A percentile compares a stretch with the other conserved stretches of the same genome.
These are phyloP conservation scores for Tribolium castaneum DNA, from an alignment of 1,140 invertebrate genomes.

Conservation along the genomic window DNA sequence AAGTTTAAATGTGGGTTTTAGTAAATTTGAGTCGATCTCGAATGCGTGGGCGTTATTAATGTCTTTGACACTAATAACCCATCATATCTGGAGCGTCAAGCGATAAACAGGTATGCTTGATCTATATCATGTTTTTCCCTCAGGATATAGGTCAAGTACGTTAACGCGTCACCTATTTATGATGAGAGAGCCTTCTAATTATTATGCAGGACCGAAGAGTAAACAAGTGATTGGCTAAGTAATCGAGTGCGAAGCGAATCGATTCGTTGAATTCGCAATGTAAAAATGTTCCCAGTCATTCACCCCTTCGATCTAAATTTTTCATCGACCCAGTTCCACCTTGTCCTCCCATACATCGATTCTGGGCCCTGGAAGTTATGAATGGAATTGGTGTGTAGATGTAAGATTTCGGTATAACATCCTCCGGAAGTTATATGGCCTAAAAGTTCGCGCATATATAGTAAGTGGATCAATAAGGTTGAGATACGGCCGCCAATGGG, in stretches of 20 bases:
- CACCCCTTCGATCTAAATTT: conserved; percentile 3
- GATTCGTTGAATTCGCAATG: neutral
- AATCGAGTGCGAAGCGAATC: neutral
- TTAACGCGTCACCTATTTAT: neutral
- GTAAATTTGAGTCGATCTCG: neutral
- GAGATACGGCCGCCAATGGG: conserved; percentile 49
- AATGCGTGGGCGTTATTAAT: neutral
- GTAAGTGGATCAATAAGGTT: conserved; percentile 54
- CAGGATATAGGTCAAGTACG: neutral
- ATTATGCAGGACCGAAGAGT: neutral
- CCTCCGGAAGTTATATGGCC: conserved; percentile 43
- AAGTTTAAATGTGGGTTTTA: neutral
- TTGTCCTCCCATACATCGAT: conserved; percentile 15
- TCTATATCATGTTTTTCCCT: neutral
- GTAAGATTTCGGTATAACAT: conserved; percentile 43
- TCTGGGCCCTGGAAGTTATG: conserved; percentile 40
- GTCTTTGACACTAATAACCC: neutral
- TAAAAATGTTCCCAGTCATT: neutral
- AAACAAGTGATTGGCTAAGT: neutral
- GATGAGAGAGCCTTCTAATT: neutral
- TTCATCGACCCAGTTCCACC: conserved; percentile 2
- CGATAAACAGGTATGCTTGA: neutral
- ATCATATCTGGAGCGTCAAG: neutral
- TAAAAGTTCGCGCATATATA: conserved; percentile 43
- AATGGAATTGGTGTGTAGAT: conserved; percentile 41